These are phyloP conservation scores for Scolopax bukidnonensis DNA, from an alignment of 2,797 vertebrate species.

Conservation along the genomic window DNA sequence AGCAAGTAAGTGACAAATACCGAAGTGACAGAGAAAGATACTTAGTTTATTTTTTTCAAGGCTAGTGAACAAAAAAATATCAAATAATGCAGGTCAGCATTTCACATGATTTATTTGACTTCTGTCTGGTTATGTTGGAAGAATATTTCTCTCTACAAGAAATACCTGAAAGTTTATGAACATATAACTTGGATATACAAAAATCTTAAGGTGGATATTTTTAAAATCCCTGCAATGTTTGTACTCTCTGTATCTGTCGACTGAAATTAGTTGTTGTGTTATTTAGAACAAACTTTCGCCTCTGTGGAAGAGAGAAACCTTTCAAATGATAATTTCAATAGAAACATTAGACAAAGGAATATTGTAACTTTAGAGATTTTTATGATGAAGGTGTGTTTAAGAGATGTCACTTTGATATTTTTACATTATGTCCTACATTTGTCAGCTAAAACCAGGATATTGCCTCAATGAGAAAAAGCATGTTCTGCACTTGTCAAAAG, in stretches of 20 bases:
- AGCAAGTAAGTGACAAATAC: constrained; percentile 27
- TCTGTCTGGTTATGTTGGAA: constrained; percentile 23
- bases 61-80: constrained; percentile 29
- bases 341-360: constrained; percentile 85
- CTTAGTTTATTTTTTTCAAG: constrained; percentile 36
- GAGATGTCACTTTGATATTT: constrained; percentile 98
- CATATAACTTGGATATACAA: not conserved
- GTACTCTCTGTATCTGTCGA: constrained; percentile 4
- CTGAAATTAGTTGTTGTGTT: constrained; percentile 75
- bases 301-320: constrained; percentile 78
- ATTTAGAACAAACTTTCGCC: constrained; percentile 80
- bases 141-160: constrained; percentile 7
- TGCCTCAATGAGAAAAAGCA: constrained; percentile 98
- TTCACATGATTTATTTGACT: constrained; percentile 30
- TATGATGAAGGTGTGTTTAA: constrained; percentile 90
- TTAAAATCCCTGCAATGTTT: constrained; percentile 42
- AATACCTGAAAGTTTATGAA: constrained; percentile 19
- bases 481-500: constrained; percentile 99
- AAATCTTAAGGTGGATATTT: constrained; percentile 31
- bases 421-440: constrained; percentile 99
- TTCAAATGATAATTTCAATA: constrained; percentile 81
- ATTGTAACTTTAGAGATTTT: constrained; percentile 87
- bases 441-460: constrained; percentile 99
- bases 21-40: constrained; percentile 27
- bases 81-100: constrained; percentile 55